A percentile compares a stretch with the other conserved stretches of the same genome.
Evolutionary conservation across 2,797 vertebrate species (phyloP).

Genomic region (Trachops cirrhosus): DNA sequence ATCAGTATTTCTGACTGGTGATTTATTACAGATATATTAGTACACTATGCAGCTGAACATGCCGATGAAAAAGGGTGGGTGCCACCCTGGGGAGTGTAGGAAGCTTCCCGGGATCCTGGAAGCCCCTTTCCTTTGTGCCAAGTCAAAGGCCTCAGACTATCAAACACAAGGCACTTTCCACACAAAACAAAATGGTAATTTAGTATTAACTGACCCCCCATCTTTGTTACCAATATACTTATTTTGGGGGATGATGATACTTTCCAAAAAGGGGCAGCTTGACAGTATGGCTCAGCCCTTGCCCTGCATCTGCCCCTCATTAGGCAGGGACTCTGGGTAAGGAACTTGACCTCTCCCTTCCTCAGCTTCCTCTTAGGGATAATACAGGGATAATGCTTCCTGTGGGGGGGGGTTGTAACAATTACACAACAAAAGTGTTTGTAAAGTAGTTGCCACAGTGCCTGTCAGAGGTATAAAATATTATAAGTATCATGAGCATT

Average conservation of each 20-base stretch:
- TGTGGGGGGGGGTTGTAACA: not conserved
- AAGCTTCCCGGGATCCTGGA: not conserved
- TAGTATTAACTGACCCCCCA: not conserved
- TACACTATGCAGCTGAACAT: slow-evolving; percentile 49
- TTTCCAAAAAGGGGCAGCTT: not conserved
- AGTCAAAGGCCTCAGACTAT: not conserved
- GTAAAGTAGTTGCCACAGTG: not conserved
- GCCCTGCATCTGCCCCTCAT: not conserved
- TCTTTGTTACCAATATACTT: not conserved
- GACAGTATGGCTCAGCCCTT: not conserved
- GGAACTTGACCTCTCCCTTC: not conserved
- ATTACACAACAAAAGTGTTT: not conserved
- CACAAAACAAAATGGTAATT: not conserved
- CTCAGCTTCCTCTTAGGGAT: not conserved
- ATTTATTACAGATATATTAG: slow-evolving; percentile 56
- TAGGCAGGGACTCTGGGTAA: not conserved
- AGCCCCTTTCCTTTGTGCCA: slow-evolving; percentile 18
- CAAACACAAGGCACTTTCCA: not conserved
- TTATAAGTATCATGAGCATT: not conserved
- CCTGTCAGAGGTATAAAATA: not conserved
- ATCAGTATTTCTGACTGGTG: slow-evolving; percentile 57
- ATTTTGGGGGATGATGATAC: not conserved
- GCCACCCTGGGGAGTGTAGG: not conserved
- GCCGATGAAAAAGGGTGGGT: slow-evolving; percentile 46
- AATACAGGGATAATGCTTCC: not conserved